These are phyloP conservation scores for Therioaphis trifolii DNA, from an alignment of 2,888 invertebrate genomes.

Conservation along the genomic window DNA sequence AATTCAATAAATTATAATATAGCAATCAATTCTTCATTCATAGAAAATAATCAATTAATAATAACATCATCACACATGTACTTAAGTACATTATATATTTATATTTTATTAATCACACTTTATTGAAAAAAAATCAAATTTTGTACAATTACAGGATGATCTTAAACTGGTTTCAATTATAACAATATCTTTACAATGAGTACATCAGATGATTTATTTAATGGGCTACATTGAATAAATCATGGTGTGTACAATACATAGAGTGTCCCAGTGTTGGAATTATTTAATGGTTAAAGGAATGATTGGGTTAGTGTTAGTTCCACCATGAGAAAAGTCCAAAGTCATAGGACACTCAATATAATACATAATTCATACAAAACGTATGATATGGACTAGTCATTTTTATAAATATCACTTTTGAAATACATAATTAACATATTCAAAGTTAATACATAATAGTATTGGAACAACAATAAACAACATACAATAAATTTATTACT, in stretches of 20 bases:
- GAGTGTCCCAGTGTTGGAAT: conserved; percentile 13
- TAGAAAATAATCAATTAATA: background rate
- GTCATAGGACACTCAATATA: conserved; percentile 8
- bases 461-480: conserved; percentile 60
- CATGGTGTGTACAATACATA: background rate
- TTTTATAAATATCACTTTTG: conserved; percentile 61
- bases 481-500: conserved; percentile 53
- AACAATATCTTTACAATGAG: conserved; percentile 32
- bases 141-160: conserved; percentile 40
- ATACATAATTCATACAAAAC: conserved; percentile 41
- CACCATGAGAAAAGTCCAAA: background rate
- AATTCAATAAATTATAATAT: no score
- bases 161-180: background rate
- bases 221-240: background rate
- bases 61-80: background rate
- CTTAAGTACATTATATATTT: background rate
- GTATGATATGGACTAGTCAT: conserved; percentile 55
- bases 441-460: conserved; percentile 45
- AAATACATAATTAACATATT: conserved; percentile 42
- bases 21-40: no score
- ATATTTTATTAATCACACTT: conserved; percentile 38
- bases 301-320: background rate
- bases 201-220: conserved; percentile 12
- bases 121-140: background rate
- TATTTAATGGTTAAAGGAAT: background rate